Percentiles rank a stretch among this genome's conserved stretches.
These are phyloP conservation scores for Chunga burmeisteri DNA, from an alignment of 2,113 vertebrate genomes.

Conservation along the genomic window DNA sequence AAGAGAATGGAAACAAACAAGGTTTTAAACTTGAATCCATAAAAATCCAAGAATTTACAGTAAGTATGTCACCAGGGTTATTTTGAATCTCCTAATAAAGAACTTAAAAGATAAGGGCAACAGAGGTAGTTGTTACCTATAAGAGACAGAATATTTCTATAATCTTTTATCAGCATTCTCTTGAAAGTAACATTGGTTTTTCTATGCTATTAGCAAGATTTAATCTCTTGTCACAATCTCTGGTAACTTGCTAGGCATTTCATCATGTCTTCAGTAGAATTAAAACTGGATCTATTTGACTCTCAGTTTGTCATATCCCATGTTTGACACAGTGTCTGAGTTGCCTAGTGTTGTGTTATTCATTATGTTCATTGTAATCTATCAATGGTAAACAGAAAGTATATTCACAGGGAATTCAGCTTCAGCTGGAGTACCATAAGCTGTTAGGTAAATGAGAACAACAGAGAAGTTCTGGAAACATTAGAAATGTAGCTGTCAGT, in stretches of 20 bases:
- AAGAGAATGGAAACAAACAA: neutral
- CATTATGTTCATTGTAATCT: neutral
- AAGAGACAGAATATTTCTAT: neutral
- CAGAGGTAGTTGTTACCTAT: neutral
- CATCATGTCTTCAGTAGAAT: neutral
- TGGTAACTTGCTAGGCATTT: neutral
- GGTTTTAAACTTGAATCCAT: neutral
- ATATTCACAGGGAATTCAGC: neutral
- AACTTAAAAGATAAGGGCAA: neutral
- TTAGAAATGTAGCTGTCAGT: neutral
- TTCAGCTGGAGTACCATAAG: neutral
- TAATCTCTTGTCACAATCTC: neutral
- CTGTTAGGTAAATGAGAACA: neutral
- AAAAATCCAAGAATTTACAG: neutral
- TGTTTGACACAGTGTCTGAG: neutral
- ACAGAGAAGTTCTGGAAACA: neutral
- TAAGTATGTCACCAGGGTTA: neutral
- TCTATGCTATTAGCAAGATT: neutral
- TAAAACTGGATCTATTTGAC: neutral
- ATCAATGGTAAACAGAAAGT: neutral
- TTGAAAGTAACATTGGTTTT: slow-evolving; percentile 23
- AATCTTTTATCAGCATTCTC: neutral
- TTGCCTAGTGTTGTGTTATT: neutral
- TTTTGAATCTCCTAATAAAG: neutral
- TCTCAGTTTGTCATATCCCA: neutral